phyloP scores from a whole-genome alignment of 1,140 invertebrate species.

The Trichogramma pretiosum region DNA sequence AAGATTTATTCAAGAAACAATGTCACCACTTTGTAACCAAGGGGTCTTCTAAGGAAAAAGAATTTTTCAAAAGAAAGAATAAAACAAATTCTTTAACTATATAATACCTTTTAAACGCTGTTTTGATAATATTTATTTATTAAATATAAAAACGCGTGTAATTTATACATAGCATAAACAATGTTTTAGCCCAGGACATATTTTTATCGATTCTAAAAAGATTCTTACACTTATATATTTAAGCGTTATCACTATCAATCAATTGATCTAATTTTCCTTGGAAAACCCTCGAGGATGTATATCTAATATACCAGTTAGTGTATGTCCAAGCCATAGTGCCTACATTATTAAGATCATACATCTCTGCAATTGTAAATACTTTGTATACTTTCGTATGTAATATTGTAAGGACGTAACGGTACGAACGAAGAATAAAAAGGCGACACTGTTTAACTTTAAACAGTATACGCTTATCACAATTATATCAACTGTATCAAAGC shows the following conservation, averaged over 20 bases:
- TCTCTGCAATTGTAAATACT: conserved; percentile 45
- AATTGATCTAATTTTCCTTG: conserved; percentile 23
- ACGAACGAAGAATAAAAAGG: conserved; percentile 17
- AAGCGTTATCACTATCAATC: too few relatives aligned
- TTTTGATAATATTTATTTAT: too few relatives aligned
- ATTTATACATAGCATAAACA: too few relatives aligned
- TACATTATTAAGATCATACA: conserved; percentile 42
- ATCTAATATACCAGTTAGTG: conserved; percentile 43
- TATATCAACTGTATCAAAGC: conserved; percentile 18
- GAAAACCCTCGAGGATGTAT: conserved; percentile 44
- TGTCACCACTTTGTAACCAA: conserved; percentile 36
- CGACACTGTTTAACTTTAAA: conserved; percentile 24
- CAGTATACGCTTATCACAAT: conserved; percentile 27
- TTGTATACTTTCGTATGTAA: conserved; percentile 34
- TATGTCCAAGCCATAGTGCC: conserved; percentile 48
- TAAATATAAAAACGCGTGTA: too few relatives aligned
- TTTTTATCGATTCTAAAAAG: too few relatives aligned
- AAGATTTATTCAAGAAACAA: conserved; percentile 36
- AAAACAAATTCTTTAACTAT: too few relatives aligned
- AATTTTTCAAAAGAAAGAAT: too few relatives aligned
- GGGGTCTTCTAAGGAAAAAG: conserved; percentile 31
- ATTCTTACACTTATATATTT: too few relatives aligned
- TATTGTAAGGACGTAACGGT: conserved; percentile 23
- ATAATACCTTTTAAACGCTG: too few relatives aligned
- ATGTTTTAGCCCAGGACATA: too few relatives aligned